These are phyloP conservation scores for Mixornis gularis DNA, from an alignment of 2,113 vertebrate species.

Conservation along the genomic window DNA sequence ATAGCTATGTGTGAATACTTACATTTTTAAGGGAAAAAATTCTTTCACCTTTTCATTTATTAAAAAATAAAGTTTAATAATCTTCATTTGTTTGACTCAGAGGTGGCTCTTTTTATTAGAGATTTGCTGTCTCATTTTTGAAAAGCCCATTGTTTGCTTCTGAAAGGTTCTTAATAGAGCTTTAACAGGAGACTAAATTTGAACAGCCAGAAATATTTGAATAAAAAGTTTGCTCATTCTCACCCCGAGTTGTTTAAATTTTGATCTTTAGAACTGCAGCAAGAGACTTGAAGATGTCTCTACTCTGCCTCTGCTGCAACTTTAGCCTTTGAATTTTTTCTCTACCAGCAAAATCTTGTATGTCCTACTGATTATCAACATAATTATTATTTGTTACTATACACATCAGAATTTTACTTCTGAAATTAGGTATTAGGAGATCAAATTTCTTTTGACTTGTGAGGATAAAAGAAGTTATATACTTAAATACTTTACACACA, in stretches of 20 bases:
- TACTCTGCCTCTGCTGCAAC: background rate
- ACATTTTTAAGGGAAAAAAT: background rate
- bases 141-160: conserved; percentile 47
- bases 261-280: background rate
- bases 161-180: conserved; percentile 2
- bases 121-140: conserved; percentile 31
- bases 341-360: background rate
- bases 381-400: background rate
- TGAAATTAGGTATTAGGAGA: background rate
- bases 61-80: conserved; percentile 11
- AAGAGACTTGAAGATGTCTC: background rate
- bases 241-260: background rate
- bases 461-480: background rate
- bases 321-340: background rate
- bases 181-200: conserved; percentile 15
- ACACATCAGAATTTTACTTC: background rate
- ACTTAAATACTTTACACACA: background rate
- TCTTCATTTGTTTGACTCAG: background rate
- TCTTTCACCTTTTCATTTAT: background rate
- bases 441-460: background rate
- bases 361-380: background rate
- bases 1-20: conserved; percentile 3
- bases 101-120: conserved; percentile 18
- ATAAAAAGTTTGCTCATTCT: background rate
- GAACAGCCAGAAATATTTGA: conserved; percentile 21